These are phyloP conservation scores for Strongylocentrotus purpuratus DNA, from an alignment of 35 echinoderm and acorn worm genomes.

Conservation along the genomic window DNA sequence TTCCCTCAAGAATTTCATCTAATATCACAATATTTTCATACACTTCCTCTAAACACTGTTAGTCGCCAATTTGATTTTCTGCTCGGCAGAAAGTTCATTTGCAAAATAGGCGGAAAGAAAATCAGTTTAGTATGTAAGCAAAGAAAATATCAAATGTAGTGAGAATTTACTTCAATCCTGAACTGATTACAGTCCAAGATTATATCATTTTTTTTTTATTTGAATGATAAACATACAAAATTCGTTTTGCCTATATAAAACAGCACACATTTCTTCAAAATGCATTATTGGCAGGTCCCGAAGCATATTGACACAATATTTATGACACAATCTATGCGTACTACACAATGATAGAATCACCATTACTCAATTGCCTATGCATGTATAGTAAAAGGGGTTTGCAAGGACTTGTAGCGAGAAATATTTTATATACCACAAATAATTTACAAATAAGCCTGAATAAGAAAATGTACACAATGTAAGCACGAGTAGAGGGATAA, in stretches of 20 bases:
- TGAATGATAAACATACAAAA: background rate
- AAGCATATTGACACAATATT: too few species aligned
- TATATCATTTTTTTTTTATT: background rate
- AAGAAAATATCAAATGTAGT: background rate
- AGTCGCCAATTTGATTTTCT: background rate
- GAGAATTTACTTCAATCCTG: background rate
- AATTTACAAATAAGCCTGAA: background rate
- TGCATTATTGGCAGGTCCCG: too few species aligned
- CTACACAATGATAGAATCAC: too few species aligned
- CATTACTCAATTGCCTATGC: too few species aligned
- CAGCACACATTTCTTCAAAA: too few species aligned
- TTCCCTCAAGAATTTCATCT: constrained; percentile 26
- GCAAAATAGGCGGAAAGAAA: background rate
- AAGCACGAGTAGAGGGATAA: background rate
- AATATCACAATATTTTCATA: constrained; percentile 34
- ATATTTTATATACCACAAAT: too few species aligned
- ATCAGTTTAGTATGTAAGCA: background rate
- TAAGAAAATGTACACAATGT: background rate
- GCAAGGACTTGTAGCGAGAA: too few species aligned
- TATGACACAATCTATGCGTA: too few species aligned
- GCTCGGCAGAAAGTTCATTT: background rate
- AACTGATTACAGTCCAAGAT: background rate
- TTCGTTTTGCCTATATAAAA: background rate
- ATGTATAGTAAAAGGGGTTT: too few species aligned
- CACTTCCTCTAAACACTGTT: background rate